Base-by-base conservation (phyloP, 2,888 invertebrate species). In the Aplocera efformata region DNA sequence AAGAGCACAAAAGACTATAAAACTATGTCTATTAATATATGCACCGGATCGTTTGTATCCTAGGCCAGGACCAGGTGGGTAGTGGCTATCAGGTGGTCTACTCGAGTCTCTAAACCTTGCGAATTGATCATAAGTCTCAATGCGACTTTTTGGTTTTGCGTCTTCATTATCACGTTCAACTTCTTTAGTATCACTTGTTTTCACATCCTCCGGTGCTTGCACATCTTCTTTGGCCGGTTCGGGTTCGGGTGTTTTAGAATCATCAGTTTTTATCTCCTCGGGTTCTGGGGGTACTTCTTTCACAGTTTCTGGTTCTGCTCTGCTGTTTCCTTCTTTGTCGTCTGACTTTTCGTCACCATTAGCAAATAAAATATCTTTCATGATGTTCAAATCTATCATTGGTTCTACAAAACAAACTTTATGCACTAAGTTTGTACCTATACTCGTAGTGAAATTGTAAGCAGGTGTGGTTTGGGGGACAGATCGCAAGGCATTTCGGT, bases 41-140 rank as follows among this genome's bases (percentile, higher is more conserved):
- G 42, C 47, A 20, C 34, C 22, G 7, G 53, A 56, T 6, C 60
- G 42, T 7, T 41, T 48, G 10, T 48, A 48, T 1, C 52, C 53
- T 10, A 39, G 42, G 0, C 50, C 57, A 2, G 62, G 63, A 4
- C 54, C 63, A 3, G 67, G 48, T 0, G 56, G 57, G 10, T 72
- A 69, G 33, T 76, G 70, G 9, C 66, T 70, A 4, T 75, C 74
- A 7, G 73, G 69, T 1, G 73, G 75, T 50, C 74, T 57, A 26
- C 56, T 73, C 0, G 58, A 58, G 32, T 75, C 59, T 29, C 53
- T 63, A 24, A 60, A 73, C 13, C 70, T 52, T 1, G 56, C 67
- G 26, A 53, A 70, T 33, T 73, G 65, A 45, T 76, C 61, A 22
- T 72, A 74, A 0, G 71, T 70, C 4, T 67, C 69, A 21, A 75